Conservation (phyloP, 2,888 invertebrate species). For the Podabrus alpinus region DNA sequence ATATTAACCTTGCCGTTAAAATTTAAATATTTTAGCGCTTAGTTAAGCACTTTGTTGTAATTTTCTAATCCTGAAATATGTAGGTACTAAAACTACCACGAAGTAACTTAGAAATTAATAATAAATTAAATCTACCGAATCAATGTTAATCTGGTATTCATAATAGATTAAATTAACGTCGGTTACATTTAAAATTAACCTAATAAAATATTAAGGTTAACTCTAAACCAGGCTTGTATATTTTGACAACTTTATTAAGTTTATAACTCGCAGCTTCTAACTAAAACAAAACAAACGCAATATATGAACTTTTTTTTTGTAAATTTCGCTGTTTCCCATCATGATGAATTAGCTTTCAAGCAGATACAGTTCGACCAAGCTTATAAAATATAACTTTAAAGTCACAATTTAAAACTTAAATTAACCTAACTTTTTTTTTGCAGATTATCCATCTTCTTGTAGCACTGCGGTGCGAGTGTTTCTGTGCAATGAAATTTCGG, state of each 20-base stretch:
- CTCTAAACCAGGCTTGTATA: background rate
- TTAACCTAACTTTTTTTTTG: background rate
- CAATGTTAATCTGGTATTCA: background rate
- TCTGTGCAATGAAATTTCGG: slow-evolving; percentile 7
- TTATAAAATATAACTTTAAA: too few relatives aligned
- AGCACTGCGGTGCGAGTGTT: slow-evolving; percentile 8
- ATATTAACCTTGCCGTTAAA: too few relatives aligned
- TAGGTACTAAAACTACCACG: too few relatives aligned
- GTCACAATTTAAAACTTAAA: background rate
- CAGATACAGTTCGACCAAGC: too few relatives aligned
- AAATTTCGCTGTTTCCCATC: too few relatives aligned
- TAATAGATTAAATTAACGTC: background rate
- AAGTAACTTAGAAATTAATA: too few relatives aligned
- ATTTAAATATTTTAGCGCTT: too few relatives aligned
- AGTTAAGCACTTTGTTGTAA: too few relatives aligned
- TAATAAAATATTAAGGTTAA: background rate
- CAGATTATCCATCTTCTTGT: background rate
- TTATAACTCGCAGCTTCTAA: background rate
- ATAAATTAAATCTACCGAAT: background rate
- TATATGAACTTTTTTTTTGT: too few relatives aligned
- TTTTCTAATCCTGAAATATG: too few relatives aligned
- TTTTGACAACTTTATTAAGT: background rate
- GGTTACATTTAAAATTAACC: background rate
- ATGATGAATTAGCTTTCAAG: too few relatives aligned
- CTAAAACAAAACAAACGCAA: too few relatives aligned